These are phyloP conservation scores for Acholoe squamosa DNA, from an alignment of 2,888 invertebrate genomes.

Conservation along the genomic window DNA sequence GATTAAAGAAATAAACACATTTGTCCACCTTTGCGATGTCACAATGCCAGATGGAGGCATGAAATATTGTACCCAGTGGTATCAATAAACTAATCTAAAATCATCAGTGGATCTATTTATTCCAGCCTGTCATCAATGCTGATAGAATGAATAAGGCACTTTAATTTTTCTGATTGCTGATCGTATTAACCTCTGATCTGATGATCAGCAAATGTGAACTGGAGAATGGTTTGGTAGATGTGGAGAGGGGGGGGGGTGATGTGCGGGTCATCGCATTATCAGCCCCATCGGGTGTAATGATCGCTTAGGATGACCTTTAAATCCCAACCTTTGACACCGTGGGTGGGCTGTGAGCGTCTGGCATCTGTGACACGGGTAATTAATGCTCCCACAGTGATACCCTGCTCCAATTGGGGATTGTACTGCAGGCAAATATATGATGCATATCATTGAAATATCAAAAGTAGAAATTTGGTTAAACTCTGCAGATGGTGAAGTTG, in stretches of 20 bases:
- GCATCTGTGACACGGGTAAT: constrained; percentile 3
- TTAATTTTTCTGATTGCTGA: neutral
- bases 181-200: neutral
- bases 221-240: neutral
- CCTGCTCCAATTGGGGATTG: no score
- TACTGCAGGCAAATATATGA: no score
- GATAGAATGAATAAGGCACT: neutral
- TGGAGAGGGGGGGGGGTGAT: neutral
- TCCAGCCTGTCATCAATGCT: neutral
- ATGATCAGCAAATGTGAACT: neutral
- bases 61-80: no score
- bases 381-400: neutral
- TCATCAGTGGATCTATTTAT: no score
- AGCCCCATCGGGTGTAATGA: neutral
- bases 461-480: no score
- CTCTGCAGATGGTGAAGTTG: no score
- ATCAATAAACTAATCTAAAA: no score
- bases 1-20: no score
- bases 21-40: no score
- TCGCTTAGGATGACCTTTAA: neutral
- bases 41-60: no score
- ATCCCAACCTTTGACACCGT: constrained; percentile 49
- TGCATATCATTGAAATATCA: no score
- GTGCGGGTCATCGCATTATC: constrained; percentile 5
- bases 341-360: constrained; percentile 32